Percentiles rank a stretch among this genome's conserved stretches.
Conservation (phyloP, 2,113 vertebrate species). For the Hemicordylus capensis region DNA sequence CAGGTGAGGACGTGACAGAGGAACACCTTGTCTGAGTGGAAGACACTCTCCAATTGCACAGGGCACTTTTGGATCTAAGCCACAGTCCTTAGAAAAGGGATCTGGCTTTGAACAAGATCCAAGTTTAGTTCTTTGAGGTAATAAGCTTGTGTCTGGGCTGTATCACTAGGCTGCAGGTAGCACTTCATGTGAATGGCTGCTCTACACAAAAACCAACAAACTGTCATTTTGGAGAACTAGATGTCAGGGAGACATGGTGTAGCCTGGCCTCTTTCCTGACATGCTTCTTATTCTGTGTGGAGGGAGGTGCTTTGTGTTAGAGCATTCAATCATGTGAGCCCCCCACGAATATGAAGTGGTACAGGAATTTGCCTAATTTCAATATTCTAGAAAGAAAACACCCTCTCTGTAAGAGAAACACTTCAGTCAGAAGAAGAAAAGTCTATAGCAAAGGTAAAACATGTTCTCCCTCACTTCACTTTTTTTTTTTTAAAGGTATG, state of each 20-base stretch:
- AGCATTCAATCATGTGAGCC: not conserved
- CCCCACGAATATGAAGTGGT: not conserved
- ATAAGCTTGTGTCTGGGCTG: too few species aligned
- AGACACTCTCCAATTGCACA: too few species aligned
- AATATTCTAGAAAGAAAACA: not conserved
- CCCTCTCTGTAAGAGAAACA: not conserved
- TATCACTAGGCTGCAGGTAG: too few species aligned
- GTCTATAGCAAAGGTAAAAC: slow-evolving; percentile 50
- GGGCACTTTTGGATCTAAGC: too few species aligned
- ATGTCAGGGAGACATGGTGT: not conserved
- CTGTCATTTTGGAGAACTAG: not conserved
- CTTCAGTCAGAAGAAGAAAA: slow-evolving; percentile 39
- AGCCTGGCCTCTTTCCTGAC: not conserved
- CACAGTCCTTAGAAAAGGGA: not conserved
- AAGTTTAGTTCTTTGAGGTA: too few species aligned
- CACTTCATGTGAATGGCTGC: not conserved
- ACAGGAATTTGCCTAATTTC: not conserved
- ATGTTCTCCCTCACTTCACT: slow-evolving; percentile 53
- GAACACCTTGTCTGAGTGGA: too few species aligned
- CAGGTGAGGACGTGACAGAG: too few species aligned
- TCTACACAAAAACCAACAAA: not conserved
- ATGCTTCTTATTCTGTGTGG: not conserved
- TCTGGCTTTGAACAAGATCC: too few species aligned
- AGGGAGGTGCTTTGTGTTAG: not conserved
- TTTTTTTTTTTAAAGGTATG: slow-evolving; percentile 30